phyloP scores from a whole-genome alignment of 2,113 vertebrate species.

The Sialia sialis region DNA sequence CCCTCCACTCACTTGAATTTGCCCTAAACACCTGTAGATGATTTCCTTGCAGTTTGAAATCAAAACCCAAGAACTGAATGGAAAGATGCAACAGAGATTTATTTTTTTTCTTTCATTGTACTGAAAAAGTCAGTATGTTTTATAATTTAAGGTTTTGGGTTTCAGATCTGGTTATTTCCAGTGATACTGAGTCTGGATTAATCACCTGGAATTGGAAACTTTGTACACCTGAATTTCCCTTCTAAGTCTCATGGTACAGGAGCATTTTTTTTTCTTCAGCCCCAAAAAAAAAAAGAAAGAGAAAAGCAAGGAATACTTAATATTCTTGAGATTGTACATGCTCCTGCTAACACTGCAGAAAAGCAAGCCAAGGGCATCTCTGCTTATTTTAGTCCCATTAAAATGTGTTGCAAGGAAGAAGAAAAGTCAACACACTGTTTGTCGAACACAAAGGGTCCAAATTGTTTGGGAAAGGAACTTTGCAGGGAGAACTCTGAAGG shows the following conservation, averaged over 20 bases:
- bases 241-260: not conserved
- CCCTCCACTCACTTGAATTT: not conserved
- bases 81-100: not conserved
- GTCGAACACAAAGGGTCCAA: not conserved
- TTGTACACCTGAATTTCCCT: not conserved
- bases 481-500: not conserved
- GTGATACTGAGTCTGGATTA: fast-evolving
- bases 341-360: conserved; percentile 45
- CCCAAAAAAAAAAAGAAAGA: not conserved
- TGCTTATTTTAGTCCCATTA: conserved; percentile 28
- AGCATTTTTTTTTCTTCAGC: not conserved
- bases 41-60: not conserved
- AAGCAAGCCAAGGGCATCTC: conserved; percentile 54
- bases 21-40: not conserved
- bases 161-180: not conserved
- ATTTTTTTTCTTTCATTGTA: not conserved
- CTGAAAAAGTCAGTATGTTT: not conserved
- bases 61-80: not conserved
- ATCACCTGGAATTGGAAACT: not conserved
- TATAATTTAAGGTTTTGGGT: fast-evolving
- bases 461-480: conserved; percentile 8
- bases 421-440: conserved; percentile 51
- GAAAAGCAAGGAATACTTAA: not conserved
- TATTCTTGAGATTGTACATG: conserved; percentile 6
- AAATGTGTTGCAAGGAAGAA: conserved; percentile 25